These are phyloP conservation scores for Nanger granti DNA, from an alignment of 2,113 vertebrate genomes.

Conservation along the genomic window DNA sequence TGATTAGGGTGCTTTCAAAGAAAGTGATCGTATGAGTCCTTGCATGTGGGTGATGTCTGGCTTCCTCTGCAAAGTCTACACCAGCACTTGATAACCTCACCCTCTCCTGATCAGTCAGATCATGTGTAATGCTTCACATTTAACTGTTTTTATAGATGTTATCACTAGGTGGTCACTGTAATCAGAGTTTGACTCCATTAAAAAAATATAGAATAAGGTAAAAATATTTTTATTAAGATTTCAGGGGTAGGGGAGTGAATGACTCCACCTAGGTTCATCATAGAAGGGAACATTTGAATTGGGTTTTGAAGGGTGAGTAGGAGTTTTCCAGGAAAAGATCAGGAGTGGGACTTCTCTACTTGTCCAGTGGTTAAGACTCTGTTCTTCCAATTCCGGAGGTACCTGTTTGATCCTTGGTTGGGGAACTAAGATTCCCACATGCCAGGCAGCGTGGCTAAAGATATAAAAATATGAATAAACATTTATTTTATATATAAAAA, in stretches of 20 bases:
- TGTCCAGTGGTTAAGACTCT: background rate
- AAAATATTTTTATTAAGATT: background rate
- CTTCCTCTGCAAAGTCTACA: background rate
- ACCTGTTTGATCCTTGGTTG: rapidly evolving
- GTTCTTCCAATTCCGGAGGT: background rate
- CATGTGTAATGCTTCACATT: background rate
- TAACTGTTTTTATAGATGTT: background rate
- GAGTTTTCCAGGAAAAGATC: background rate
- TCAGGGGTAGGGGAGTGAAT: background rate
- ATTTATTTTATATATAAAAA: background rate
- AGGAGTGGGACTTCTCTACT: background rate
- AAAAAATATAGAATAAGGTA: background rate
- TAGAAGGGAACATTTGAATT: background rate
- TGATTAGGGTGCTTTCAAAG: background rate
- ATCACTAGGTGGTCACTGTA: background rate
- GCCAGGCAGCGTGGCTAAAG: background rate
- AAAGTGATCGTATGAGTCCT: background rate
- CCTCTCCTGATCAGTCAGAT: background rate
- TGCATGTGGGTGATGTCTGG: background rate
- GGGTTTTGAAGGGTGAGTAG: background rate
- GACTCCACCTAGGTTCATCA: background rate
- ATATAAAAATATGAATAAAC: background rate
- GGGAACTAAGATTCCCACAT: background rate
- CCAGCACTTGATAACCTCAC: background rate
- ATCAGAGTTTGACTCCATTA: background rate